phyloP scores from a whole-genome alignment of 2,113 vertebrate genomes.

The Megatriorchis doriae region DNA sequence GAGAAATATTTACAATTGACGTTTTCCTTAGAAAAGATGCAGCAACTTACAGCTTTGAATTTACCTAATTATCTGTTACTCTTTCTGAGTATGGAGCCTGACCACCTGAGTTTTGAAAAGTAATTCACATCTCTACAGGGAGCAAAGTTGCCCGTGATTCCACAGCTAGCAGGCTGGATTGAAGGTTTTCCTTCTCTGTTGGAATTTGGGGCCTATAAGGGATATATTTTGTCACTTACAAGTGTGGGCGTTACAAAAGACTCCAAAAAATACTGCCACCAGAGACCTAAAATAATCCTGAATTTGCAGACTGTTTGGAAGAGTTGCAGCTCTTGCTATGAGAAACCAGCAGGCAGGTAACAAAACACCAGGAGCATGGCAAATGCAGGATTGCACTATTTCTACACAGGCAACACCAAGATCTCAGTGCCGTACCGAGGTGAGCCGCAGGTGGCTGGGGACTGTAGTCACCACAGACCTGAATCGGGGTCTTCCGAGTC shows the following conservation, averaged over 20 bases:
- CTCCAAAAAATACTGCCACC: background rate
- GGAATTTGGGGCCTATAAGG: background rate
- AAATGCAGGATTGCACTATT: background rate
- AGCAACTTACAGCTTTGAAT: background rate
- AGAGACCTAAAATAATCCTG: background rate
- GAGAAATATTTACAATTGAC: background rate
- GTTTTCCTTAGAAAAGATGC: background rate
- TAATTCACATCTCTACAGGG: background rate
- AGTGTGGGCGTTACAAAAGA: background rate
- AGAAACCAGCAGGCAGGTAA: background rate
- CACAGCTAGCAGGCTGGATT: background rate
- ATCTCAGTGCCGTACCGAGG: background rate
- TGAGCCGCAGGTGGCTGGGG: background rate
- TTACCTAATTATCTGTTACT: background rate
- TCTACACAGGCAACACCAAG: fast-evolving
- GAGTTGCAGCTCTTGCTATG: background rate
- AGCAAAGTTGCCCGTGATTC: background rate
- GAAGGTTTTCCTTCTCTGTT: background rate
- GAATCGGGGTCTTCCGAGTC: fast-evolving
- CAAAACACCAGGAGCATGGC: background rate
- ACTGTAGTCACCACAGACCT: background rate
- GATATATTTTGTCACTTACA: background rate
- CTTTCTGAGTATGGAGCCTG: background rate
- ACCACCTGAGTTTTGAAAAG: background rate
- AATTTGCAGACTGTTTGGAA: background rate